These are phyloP conservation scores for Clistopyga incitator DNA, from an alignment of 2,888 invertebrate genomes.

Conservation along the genomic window DNA sequence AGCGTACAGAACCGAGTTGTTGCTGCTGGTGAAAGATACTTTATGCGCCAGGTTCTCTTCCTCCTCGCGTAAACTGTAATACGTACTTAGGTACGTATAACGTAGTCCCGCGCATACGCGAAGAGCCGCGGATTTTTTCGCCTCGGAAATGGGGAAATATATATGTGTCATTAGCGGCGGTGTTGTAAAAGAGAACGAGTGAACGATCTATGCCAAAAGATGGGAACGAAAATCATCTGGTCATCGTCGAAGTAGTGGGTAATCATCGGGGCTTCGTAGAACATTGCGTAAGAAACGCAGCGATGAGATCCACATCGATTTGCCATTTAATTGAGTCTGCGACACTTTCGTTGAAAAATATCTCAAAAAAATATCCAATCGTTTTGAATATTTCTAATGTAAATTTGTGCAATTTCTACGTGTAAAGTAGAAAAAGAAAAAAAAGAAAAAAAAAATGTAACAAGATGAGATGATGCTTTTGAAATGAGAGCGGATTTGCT, in stretches of 20 bases:
- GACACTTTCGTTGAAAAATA: too few relatives aligned
- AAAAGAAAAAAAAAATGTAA: background rate
- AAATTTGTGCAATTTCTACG: too few relatives aligned
- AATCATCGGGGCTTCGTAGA: background rate
- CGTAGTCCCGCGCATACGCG: constrained; percentile 23
- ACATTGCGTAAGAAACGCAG: background rate
- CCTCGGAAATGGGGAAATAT: constrained; percentile 58
- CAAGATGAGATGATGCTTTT: background rate
- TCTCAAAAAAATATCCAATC: too few relatives aligned
- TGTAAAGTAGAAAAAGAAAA: too few relatives aligned
- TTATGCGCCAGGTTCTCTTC: constrained; percentile 28
- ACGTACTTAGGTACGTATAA: constrained; percentile 35
- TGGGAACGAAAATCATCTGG: constrained; percentile 35
- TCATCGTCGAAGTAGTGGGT: background rate
- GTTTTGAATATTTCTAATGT: too few relatives aligned
- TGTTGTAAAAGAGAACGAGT: background rate
- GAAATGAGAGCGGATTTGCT: constrained; percentile 15
- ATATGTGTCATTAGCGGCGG: constrained; percentile 50
- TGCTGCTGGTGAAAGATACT: constrained; percentile 47
- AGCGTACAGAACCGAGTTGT: constrained; percentile 19
- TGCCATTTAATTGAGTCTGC: too few relatives aligned
- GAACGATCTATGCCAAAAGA: background rate
- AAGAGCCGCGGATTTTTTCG: constrained; percentile 39
- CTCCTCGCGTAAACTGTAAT: constrained; percentile 34
- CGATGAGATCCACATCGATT: background rate